These are phyloP conservation scores for Parasteatoda lunata DNA, from an alignment of 2,888 invertebrate genomes.

Conservation along the genomic window DNA sequence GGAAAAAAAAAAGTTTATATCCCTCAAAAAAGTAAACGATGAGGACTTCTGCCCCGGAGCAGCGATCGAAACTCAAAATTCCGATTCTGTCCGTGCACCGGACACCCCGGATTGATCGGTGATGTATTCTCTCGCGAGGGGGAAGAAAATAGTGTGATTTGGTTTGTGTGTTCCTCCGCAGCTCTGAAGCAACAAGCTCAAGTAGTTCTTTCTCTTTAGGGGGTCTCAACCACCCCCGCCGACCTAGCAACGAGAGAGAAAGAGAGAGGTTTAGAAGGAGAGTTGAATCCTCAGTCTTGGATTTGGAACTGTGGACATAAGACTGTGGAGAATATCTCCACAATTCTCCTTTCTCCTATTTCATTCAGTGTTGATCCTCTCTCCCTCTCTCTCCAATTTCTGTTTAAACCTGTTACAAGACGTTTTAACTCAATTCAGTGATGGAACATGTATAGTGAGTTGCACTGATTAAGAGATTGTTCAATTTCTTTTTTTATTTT, in stretches of 20 bases:
- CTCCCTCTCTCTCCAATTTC: background rate
- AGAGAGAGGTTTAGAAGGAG: too few species aligned
- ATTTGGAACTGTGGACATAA: background rate
- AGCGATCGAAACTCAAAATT: too few species aligned
- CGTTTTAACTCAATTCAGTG: background rate
- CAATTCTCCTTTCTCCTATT: background rate
- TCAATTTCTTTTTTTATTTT: background rate
- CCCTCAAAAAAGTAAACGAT: too few species aligned
- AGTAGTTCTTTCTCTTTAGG: background rate
- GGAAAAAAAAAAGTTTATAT: too few species aligned
- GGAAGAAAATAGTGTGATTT: background rate
- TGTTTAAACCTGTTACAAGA: background rate
- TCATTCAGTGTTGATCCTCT: background rate
- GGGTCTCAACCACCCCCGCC: too few species aligned
- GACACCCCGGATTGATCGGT: background rate
- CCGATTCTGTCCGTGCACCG: background rate
- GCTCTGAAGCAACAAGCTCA: background rate
- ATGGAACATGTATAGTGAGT: background rate
- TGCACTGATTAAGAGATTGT: background rate
- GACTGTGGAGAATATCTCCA: background rate
- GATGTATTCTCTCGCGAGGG: background rate
- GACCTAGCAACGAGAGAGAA: background rate
- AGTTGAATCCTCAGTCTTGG: background rate
- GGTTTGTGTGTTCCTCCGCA: background rate
- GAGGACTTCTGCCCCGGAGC: too few species aligned